Percentiles rank a stretch among this genome's conserved stretches.
phyloP scores from a whole-genome alignment of 2,888 invertebrate species.

The Clivina fossor region DNA sequence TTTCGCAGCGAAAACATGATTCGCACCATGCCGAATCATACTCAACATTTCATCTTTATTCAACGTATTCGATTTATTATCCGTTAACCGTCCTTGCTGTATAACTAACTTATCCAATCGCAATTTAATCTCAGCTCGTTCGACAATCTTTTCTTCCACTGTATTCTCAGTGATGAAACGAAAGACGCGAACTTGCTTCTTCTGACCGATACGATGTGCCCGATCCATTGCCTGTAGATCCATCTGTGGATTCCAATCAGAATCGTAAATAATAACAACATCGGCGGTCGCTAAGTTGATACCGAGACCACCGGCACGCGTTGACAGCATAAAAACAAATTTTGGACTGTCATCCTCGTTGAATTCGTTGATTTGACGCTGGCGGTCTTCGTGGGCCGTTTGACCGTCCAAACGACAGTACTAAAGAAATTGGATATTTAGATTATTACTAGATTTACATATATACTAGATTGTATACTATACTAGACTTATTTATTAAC shows the following conservation, averaged over 20 bases:
- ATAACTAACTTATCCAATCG: constrained; percentile 95
- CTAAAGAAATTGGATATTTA: too few relatives aligned
- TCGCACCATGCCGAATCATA: constrained; percentile 99
- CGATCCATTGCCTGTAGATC: constrained; percentile 97
- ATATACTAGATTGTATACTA: too few relatives aligned
- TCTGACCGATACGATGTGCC: constrained; percentile 98
- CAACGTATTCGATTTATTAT: constrained; percentile 80
- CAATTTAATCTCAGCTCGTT: constrained; percentile 95
- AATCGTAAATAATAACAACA: constrained; percentile 95
- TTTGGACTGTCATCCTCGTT: constrained; percentile 89
- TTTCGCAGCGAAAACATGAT: constrained; percentile 97
- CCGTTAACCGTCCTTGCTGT: constrained; percentile 93
- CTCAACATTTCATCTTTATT: constrained; percentile 99
- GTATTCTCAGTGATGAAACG: constrained; percentile 98
- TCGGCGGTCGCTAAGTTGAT: constrained; percentile 98
- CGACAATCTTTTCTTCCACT: constrained; percentile 98
- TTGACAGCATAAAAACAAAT: constrained; percentile 98
- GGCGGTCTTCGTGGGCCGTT: constrained; percentile 96
- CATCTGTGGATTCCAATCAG: constrained; percentile 99
- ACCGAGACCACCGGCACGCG: constrained; percentile 96
- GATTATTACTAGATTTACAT: too few relatives aligned
- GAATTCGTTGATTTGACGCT: constrained; percentile 92
- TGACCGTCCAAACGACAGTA: constrained; percentile 94
- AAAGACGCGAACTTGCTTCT: constrained; percentile 79
- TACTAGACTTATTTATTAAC: too few relatives aligned